phyloP scores from a whole-genome alignment of 2,888 invertebrate species.

The Stenolophus ochropezus region DNA sequence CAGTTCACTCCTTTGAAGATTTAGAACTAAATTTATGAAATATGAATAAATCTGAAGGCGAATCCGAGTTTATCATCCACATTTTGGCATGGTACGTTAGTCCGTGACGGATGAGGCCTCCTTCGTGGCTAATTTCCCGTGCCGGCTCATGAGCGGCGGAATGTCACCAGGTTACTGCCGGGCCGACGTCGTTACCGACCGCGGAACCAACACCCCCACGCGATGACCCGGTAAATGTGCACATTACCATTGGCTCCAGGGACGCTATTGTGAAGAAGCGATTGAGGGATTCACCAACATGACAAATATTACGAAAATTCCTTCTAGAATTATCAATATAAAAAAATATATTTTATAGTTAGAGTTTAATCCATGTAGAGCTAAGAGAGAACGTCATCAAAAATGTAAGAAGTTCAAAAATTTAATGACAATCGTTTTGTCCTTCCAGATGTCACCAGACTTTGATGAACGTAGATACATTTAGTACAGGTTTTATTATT shows the following conservation, averaged over 20 bases:
- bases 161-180: slow-evolving; percentile 64
- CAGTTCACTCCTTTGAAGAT: too few relatives aligned
- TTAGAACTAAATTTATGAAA: not conserved
- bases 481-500: too few relatives aligned
- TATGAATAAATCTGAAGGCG: not conserved
- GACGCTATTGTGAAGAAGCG: not conserved
- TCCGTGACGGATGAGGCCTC: slow-evolving; percentile 50
- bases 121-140: slow-evolving; percentile 65
- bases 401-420: too few relatives aligned
- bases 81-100: slow-evolving; percentile 20
- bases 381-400: too few relatives aligned
- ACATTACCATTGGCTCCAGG: slow-evolving; percentile 61
- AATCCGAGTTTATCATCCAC: not conserved
- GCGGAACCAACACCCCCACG: slow-evolving; percentile 45
- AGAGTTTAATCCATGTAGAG: too few relatives aligned
- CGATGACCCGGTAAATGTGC: slow-evolving; percentile 68
- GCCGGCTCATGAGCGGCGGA: slow-evolving; percentile 66
- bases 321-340: too few relatives aligned
- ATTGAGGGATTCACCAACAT: too few relatives aligned
- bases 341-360: too few relatives aligned
- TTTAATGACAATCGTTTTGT: too few relatives aligned
- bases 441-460: too few relatives aligned
- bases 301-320: too few relatives aligned
- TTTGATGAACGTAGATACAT: too few relatives aligned
- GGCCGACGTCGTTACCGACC: slow-evolving; percentile 5